A percentile compares a stretch with the other conserved stretches of the same genome.
These are phyloP conservation scores for Hemiprocne comata DNA, from an alignment of 2,113 vertebrate genomes.

Conservation along the genomic window DNA sequence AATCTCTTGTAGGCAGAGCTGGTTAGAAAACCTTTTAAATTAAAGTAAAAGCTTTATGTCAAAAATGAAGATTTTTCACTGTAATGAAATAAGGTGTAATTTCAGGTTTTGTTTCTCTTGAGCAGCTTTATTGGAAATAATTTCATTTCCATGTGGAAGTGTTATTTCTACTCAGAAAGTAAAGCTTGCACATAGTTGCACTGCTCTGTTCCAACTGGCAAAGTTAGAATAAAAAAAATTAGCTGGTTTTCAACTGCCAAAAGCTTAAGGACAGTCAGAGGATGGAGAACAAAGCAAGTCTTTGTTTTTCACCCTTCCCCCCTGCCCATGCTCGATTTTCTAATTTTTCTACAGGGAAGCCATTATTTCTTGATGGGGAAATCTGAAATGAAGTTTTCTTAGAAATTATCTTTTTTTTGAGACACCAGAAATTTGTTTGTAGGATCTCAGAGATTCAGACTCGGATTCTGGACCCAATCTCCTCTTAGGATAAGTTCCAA, in stretches of 20 bases:
- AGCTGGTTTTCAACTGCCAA: neutral
- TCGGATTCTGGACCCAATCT: neutral
- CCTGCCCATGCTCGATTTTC: neutral
- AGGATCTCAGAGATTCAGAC: neutral
- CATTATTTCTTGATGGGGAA: neutral
- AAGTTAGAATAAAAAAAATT: neutral
- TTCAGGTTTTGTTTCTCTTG: neutral
- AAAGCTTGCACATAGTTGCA: neutral
- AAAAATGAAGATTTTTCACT: neutral
- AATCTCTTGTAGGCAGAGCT: neutral
- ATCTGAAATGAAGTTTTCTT: conserved; percentile 20
- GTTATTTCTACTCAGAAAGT: conserved; percentile 1
- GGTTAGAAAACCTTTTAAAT: neutral
- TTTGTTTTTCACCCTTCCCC: conserved; percentile 32
- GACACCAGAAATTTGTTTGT: neutral
- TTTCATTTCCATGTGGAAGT: conserved; percentile 41
- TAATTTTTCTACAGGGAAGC: neutral
- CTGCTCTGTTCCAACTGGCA: conserved; percentile 15
- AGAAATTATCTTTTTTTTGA: neutral
- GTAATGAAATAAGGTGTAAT: neutral
- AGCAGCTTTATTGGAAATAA: neutral
- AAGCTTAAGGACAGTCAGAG: neutral
- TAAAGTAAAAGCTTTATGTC: neutral
- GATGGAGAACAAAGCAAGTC: neutral
- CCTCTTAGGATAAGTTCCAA: neutral